Evolutionary conservation across 2,888 invertebrate species (phyloP), one percentile per base, ranked within the genome.

Genomic region (Synanthedon formicaeformis): DNA sequence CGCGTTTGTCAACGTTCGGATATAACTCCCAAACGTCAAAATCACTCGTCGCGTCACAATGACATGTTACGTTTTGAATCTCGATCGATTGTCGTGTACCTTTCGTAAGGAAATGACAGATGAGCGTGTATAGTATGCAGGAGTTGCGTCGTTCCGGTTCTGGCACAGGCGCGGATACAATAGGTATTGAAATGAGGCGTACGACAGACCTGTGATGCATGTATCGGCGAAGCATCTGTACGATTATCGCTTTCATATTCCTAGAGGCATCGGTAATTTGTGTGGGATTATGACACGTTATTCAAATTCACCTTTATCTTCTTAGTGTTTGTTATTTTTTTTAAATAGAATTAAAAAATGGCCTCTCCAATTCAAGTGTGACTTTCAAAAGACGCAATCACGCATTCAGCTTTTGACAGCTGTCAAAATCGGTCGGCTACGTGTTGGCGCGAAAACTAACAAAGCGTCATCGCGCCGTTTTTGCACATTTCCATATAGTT

Each of bases 401-500:
- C 72, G 67, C 59, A 65, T 63, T 64, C 58, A 66, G 68, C 71
- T 69, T 78, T 78, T 85, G 86, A 85, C 85, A 85, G 82, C 82
- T 85, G 85, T 84, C 86, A 85, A 75, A 78, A 78, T 75, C 79
- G 75, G 76, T 71, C 69, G 73, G 63, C 34, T 34, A 34, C 70
- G 67, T 69, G 76, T 74, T 73, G 73, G 79, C 80, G 84, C 78
- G 80, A 78, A 79, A 82, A 75, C 78, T 81, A 82, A 81, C 82
- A 75, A 74, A 77, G 76, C 71, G 72, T 67, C 71, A 65, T 60
- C 64, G 68, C 60, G 64, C 57, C 62, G 58, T 69, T 81, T 78
- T 78, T 74, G 66, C 66, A 59, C 71, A 71, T 77, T 80, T 77
- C 63, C 74, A 65, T 73, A 70, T 65, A 67, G 75, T 69, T 79